Evolutionary conservation across 1,140 invertebrate genomes (phyloP).

Genomic region (Ectropis grisescens): DNA sequence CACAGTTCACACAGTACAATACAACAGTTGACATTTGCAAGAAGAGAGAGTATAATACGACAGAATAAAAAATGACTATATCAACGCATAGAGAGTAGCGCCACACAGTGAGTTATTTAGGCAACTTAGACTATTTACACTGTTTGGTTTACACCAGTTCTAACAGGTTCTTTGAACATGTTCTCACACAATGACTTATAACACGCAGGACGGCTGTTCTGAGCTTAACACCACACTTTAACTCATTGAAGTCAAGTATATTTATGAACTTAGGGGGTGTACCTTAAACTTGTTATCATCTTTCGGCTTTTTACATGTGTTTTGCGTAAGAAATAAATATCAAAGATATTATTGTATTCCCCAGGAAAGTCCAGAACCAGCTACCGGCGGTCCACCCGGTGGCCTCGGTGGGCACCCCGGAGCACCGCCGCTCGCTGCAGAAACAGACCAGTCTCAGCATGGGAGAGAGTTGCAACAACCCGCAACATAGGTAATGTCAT

Average conservation of each 20-base stretch:
- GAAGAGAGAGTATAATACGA: neutral
- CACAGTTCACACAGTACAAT: neutral
- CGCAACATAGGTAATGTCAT: too few relatives aligned
- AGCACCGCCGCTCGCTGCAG: conserved; percentile 73
- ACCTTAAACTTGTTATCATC: too few relatives aligned
- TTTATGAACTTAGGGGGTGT: too few relatives aligned
- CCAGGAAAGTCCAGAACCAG: conserved; percentile 34
- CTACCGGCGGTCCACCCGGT: neutral
- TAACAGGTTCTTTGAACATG: too few relatives aligned
- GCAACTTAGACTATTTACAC: neutral
- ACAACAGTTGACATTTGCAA: neutral
- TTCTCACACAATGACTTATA: too few relatives aligned
- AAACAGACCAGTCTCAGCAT: conserved; percentile 70
- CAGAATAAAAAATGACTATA: neutral
- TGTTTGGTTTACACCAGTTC: conserved; percentile 1
- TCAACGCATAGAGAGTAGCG: too few relatives aligned
- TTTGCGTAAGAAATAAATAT: too few relatives aligned
- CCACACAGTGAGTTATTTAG: too few relatives aligned
- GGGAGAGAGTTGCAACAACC: conserved; percentile 13
- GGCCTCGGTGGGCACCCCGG: conserved; percentile 10
- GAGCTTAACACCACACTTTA: too few relatives aligned
- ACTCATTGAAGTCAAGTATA: too few relatives aligned
- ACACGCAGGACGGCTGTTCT: too few relatives aligned
- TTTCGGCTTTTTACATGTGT: too few relatives aligned
- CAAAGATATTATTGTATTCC: neutral